Percentiles rank a stretch among this genome's conserved stretches.
phyloP scores from a whole-genome alignment of 30 jellyfish, hydroid and myxozoan genomes.

The Turritopsis dohrnii region DNA sequence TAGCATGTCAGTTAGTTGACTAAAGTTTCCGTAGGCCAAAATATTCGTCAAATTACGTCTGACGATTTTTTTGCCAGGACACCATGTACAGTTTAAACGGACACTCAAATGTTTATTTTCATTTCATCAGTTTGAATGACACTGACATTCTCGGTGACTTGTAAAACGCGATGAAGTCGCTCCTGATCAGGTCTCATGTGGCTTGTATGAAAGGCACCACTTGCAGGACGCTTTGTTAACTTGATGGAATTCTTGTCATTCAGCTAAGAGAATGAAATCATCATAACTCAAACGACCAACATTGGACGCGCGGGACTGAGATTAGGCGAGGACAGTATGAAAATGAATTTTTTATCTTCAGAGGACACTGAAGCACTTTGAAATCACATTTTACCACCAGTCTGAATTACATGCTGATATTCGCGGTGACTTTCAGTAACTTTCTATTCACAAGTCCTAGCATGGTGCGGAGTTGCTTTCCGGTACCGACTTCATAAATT shows the following conservation, averaged over 20 bases:
- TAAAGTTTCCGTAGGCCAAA: too few species aligned
- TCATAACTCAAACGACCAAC: not conserved
- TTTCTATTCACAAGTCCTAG: constrained; percentile 44
- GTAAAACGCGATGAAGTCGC: constrained; percentile 42
- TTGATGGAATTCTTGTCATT: not conserved
- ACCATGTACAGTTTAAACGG: too few species aligned
- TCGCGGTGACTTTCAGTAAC: not conserved
- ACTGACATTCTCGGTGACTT: not conserved
- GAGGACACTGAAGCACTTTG: too few species aligned
- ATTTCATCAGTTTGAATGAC: not conserved
- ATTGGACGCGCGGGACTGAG: too few species aligned
- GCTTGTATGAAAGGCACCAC: constrained; percentile 98
- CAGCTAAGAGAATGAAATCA: too few species aligned
- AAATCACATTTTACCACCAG: too few species aligned
- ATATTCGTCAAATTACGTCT: too few species aligned
- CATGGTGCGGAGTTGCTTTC: constrained; percentile 66
- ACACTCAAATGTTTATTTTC: too few species aligned
- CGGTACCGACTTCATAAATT: constrained; percentile 81
- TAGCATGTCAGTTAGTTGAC: too few species aligned
- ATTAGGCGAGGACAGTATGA: too few species aligned
- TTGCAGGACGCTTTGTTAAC: constrained; percentile 50
- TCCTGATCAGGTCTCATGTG: constrained; percentile 86
- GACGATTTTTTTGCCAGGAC: too few species aligned
- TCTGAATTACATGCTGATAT: not conserved
- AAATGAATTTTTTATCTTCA: too few species aligned